A percentile compares a stretch with the other conserved stretches of the same genome.
These are phyloP conservation scores for Ahaetulla prasina DNA, from an alignment of 2,113 vertebrate species.

Conservation along the genomic window DNA sequence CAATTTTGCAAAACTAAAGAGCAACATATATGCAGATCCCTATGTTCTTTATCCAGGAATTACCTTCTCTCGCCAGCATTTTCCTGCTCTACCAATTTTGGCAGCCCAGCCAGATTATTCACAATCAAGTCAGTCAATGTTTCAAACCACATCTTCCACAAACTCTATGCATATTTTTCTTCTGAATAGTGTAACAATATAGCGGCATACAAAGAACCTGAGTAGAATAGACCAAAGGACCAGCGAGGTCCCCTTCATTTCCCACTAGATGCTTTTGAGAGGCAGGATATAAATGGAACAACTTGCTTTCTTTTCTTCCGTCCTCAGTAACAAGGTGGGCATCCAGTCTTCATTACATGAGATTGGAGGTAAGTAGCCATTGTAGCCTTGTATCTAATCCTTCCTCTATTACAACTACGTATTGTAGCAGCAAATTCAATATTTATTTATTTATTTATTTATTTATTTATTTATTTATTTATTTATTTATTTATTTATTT, in stretches of 20 bases:
- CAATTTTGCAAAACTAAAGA: not conserved
- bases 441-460: too few species aligned
- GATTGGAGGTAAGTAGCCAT: not conserved
- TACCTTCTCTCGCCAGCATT: not conserved
- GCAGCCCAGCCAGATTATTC: not conserved
- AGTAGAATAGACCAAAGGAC: not conserved
- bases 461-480: too few species aligned
- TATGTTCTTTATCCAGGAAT: not conserved
- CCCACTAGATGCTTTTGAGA: not conserved
- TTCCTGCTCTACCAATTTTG: not conserved
- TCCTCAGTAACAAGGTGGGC: not conserved
- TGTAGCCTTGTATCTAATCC: not conserved
- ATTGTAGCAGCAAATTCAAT: not conserved
- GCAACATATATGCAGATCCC: not conserved
- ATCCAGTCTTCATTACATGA: not conserved
- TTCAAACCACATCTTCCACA: not conserved
- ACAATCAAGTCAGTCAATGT: not conserved
- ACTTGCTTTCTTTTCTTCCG: not conserved
- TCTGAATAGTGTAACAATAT: not conserved
- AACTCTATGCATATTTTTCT: not conserved
- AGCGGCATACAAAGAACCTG: not conserved
- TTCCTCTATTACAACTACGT: not conserved
- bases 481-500: not conserved
- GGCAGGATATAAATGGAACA: not conserved
- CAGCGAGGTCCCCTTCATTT: not conserved